Conservation (phyloP, 2,888 invertebrate species). For the Lobophora halterata region DNA sequence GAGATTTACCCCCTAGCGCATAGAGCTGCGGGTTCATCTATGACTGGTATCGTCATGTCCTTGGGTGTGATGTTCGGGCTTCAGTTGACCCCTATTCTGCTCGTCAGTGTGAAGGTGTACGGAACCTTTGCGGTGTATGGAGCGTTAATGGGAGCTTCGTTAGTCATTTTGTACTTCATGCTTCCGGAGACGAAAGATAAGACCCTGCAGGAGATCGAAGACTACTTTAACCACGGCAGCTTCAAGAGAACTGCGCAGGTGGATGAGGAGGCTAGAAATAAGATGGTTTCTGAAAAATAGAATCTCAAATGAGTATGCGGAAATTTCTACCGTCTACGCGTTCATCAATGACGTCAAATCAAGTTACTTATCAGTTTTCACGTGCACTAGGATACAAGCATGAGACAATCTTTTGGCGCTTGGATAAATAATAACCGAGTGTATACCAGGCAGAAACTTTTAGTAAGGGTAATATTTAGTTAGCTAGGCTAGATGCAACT, state of each 20-base stretch:
- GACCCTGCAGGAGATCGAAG: constrained; percentile 83
- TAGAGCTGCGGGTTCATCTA: constrained; percentile 40
- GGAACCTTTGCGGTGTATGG: constrained; percentile 58
- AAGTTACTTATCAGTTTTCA: no score
- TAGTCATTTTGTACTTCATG: constrained; percentile 31
- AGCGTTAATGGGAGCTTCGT: constrained; percentile 20
- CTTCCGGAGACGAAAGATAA: constrained; percentile 85
- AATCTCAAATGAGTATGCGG: no score
- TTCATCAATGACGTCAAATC: no score
- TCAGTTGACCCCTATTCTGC: constrained; percentile 42
- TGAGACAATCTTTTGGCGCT: no score
- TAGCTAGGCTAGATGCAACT: no score
- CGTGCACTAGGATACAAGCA: no score
- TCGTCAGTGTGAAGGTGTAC: constrained; percentile 42
- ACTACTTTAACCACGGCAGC: constrained; percentile 44
- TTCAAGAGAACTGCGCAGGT: constrained; percentile 6
- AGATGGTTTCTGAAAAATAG: no score
- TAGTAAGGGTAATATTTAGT: no score
- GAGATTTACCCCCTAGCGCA: constrained; percentile 49
- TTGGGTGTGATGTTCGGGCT: constrained; percentile 38
- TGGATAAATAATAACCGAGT: no score
- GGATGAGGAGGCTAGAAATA: constrained; percentile 12
- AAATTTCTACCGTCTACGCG: no score
- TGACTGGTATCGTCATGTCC: constrained; percentile 42
- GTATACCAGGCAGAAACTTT: no score